Base-by-base conservation (phyloP, 2,888 invertebrate genomes). In the Galerucella nymphaeae region DNA sequence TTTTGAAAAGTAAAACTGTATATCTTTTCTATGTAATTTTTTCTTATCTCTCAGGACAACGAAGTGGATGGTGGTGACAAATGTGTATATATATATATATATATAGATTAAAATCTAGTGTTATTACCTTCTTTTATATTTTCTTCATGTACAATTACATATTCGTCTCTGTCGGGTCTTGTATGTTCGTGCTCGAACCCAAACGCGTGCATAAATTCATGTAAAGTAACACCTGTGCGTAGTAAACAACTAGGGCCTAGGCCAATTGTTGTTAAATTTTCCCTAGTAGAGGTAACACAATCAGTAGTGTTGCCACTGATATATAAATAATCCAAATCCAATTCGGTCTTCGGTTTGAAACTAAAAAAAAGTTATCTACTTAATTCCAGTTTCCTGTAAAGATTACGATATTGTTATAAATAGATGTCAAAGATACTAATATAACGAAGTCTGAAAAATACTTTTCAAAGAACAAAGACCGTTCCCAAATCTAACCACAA, bases 111-210 rank as follows among this genome's bases (percentile, higher is more conserved):
- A 59, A 57, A 82, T 90, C 89, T 86, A 96, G 96, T 97, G 82
- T 93, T 93, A 45, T 11, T 45, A 45, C 45, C 2, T 45, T 45
- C 2, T 45, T 13, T 1, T 13, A 99, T 99, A 86, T 98, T 98
- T 82, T 97, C 96, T 82, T 95, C 92, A 83, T 98, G 95, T 83
- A 99, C 99, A 85, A 97, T 96, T 78, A 99, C 98, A 86, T 98
- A 97, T 76, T 94, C 91, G 85, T 98, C 98, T 65, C 99, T 88
- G 86, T 99, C 99, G 0, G 99, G 99, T 59, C 99, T 89, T 0
- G 99, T 99, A 87, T 99, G 99, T 85, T 99, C 99, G 87, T 99
- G 99, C 98, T 98, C 99, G 88, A 99, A 99, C 69, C 98, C 98
- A 38, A 98, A 95, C 3, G 45, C 45, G 45, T 45, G 45, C 45